Evolutionary conservation across 2,113 vertebrate species (phyloP).

Genomic region (Phrynocephalus versicolor): DNA sequence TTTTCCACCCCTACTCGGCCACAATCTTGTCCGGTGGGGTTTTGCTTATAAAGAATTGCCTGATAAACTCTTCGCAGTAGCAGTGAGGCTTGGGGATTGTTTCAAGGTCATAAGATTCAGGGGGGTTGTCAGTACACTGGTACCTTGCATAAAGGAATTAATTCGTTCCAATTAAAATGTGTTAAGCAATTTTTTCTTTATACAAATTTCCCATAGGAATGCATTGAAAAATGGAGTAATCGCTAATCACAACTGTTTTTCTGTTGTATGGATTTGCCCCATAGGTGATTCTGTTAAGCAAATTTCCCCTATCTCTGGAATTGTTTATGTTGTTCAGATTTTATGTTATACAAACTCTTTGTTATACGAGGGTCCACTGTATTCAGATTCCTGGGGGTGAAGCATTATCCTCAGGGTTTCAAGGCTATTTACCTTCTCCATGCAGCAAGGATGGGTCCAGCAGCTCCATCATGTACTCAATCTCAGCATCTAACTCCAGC

Average conservation of each 20-base stretch:
- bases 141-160: too few relatives aligned
- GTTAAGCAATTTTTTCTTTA: too few relatives aligned
- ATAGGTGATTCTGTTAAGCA: too few relatives aligned
- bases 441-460: constrained; percentile 91
- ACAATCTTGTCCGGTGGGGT: not conserved
- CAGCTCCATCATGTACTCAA: constrained; percentile 98
- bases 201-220: too few relatives aligned
- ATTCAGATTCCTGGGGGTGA: not conserved
- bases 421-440: constrained; percentile 85
- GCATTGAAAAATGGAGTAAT: too few relatives aligned
- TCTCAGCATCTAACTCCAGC: constrained; percentile 91
- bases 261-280: too few relatives aligned
- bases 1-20: not conserved
- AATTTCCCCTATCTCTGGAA: too few relatives aligned
- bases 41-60: not conserved
- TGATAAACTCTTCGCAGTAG: not conserved
- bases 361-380: too few relatives aligned
- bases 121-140: constrained; percentile 7
- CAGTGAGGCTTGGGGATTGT: not conserved
- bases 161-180: too few relatives aligned
- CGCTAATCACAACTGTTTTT: too few relatives aligned
- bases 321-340: too few relatives aligned
- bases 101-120: constrained; percentile 5
- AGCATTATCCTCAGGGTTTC: not conserved
- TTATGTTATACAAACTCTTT: too few relatives aligned